These are phyloP conservation scores for Eilema sororculum DNA, from an alignment of 2,888 invertebrate genomes.

Conservation along the genomic window DNA sequence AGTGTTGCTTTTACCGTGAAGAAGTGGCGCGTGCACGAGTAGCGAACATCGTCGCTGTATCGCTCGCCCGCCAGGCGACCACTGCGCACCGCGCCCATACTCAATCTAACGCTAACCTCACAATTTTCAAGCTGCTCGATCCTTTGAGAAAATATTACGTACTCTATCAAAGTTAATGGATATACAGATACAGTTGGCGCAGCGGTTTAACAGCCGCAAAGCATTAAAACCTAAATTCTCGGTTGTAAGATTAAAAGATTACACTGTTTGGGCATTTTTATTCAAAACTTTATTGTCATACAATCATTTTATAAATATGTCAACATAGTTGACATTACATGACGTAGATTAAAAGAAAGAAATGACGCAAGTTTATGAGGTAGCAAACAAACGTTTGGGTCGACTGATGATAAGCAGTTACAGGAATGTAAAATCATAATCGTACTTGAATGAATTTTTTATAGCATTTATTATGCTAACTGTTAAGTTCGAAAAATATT, in stretches of 20 bases:
- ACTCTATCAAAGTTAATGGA: neutral
- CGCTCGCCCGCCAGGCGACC: constrained; percentile 41
- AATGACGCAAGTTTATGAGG: too few relatives aligned
- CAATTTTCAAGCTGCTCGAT: constrained; percentile 25
- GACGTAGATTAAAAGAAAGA: too few relatives aligned
- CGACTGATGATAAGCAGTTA: too few relatives aligned
- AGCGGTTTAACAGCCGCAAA: neutral
- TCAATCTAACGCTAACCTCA: constrained; percentile 26
- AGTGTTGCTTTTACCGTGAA: constrained; percentile 79
- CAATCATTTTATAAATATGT: neutral
- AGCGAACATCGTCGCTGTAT: constrained; percentile 38
- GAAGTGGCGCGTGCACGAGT: constrained; percentile 79
- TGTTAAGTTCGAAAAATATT: too few relatives aligned
- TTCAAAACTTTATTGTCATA: neutral
- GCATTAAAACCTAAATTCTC: neutral
- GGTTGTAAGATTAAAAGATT: neutral
- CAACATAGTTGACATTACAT: too few relatives aligned
- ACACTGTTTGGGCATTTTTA: neutral
- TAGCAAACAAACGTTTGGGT: too few relatives aligned
- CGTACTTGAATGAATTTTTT: too few relatives aligned
- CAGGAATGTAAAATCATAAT: too few relatives aligned
- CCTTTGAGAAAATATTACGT: constrained; percentile 25
- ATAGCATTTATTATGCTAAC: too few relatives aligned
- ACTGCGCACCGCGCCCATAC: constrained; percentile 32
- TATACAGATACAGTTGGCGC: neutral